A percentile compares a stretch with the other conserved stretches of the same genome.
phyloP scores from a whole-genome alignment of 2,888 invertebrate genomes.

The Trissolcus brochymenae region DNA sequence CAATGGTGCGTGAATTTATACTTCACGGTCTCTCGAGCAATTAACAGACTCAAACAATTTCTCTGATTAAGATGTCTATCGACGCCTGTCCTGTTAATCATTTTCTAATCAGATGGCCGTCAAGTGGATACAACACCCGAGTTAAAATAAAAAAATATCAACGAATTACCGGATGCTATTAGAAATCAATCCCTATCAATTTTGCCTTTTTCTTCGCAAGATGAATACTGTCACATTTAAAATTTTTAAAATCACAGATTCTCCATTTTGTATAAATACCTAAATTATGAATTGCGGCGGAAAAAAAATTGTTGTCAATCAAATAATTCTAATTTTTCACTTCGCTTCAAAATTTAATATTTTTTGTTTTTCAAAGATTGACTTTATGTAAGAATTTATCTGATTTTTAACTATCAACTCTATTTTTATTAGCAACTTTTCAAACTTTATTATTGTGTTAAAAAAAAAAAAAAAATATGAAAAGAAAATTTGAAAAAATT shows the following conservation, averaged over 20 bases:
- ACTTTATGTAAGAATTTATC: background rate
- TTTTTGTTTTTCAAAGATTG: background rate
- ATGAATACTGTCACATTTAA: background rate
- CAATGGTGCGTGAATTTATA: too few relatives aligned
- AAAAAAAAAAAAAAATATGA: background rate
- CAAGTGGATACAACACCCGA: conserved; percentile 10
- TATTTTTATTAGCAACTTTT: too few relatives aligned
- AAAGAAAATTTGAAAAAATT: background rate
- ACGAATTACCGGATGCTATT: conserved; percentile 18
- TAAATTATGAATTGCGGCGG: background rate
- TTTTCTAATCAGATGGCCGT: conserved; percentile 12
- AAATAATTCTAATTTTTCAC: too few relatives aligned
- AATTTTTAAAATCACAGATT: too few relatives aligned
- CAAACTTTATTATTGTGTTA: background rate
- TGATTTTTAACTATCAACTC: too few relatives aligned
- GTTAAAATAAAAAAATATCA: conserved; percentile 4
- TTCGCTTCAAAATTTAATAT: background rate
- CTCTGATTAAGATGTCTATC: conserved; percentile 9
- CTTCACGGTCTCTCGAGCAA: too few relatives aligned
- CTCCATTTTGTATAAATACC: too few relatives aligned
- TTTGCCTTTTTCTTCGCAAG: conserved; percentile 20
- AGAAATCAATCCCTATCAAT: conserved; percentile 27
- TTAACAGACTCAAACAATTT: too few relatives aligned
- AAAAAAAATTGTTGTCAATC: background rate
- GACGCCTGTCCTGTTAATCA: background rate